A percentile compares a stretch with the other conserved stretches of the same genome.
Conservation (phyloP, 2,113 vertebrate species). For the Tinamus guttatus region DNA sequence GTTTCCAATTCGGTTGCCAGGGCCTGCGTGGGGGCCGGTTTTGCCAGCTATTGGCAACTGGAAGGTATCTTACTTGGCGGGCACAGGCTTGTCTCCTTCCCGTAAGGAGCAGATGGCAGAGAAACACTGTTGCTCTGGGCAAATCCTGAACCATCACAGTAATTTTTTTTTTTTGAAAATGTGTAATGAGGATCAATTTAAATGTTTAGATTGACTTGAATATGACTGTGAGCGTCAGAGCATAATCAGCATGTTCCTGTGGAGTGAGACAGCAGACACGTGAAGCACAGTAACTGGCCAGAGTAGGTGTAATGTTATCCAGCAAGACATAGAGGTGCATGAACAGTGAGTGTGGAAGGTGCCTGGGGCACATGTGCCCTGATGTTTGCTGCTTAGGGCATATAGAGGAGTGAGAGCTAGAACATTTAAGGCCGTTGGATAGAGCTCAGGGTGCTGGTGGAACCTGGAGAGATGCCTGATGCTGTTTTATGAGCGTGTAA, state of each 20-base stretch:
- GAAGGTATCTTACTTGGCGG: neutral
- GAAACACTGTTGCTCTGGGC: neutral
- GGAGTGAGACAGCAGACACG: neutral
- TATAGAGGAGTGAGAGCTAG: neutral
- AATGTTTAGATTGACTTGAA: neutral
- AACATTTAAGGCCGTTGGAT: neutral
- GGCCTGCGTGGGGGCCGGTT: neutral
- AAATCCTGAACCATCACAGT: neutral
- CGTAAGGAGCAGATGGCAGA: slow-evolving; percentile 14
- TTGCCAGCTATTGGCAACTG: neutral
- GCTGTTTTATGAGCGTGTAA: too few species aligned
- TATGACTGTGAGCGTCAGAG: neutral
- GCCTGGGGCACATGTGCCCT: neutral
- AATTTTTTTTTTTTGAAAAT: neutral
- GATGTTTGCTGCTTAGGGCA: neutral
- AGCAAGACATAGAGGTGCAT: accelerated
- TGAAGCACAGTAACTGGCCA: neutral
- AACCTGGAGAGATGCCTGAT: neutral
- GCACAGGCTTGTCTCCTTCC: neutral
- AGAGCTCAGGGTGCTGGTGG: neutral
- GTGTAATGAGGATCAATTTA: neutral
- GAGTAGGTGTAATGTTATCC: neutral
- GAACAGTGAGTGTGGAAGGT: neutral
- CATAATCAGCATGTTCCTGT: neutral
- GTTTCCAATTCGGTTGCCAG: neutral